Percentiles rank a stretch among this genome's conserved stretches.
These are phyloP conservation scores for Heptranchias perlo DNA, from an alignment of 2,113 vertebrate genomes.

Conservation along the genomic window DNA sequence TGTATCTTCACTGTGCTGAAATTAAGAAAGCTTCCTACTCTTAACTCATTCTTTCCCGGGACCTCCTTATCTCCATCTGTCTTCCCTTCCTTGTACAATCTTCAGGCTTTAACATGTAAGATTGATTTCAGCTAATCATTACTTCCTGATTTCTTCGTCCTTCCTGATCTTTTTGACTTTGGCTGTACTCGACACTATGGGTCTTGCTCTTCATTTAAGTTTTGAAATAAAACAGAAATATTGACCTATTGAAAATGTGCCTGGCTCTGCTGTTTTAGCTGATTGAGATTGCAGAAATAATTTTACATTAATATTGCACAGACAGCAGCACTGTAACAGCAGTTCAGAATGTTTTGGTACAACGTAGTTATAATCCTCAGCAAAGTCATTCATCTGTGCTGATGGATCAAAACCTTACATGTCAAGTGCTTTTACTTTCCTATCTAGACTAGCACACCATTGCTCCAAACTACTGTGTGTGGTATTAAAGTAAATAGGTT, in stretches of 20 bases:
- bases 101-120: background rate
- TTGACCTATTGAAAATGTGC: background rate
- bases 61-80: background rate
- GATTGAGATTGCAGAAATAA: background rate
- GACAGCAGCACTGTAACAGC: background rate
- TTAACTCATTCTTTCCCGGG: background rate
- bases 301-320: background rate
- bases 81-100: background rate
- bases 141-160: background rate
- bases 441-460: background rate
- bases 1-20: background rate
- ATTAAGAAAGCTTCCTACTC: too few relatives aligned
- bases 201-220: background rate
- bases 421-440: background rate
- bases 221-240: background rate
- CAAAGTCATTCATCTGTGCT: background rate
- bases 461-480: background rate
- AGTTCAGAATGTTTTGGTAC: background rate
- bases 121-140: too few relatives aligned
- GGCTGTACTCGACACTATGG: background rate
- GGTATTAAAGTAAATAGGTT: background rate
- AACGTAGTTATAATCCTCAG: background rate
- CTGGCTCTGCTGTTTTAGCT: background rate
- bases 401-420: background rate
- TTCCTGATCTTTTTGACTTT: background rate